Base-by-base conservation (phyloP, 1,140 invertebrate species). In the Papilio dardanus region DNA sequence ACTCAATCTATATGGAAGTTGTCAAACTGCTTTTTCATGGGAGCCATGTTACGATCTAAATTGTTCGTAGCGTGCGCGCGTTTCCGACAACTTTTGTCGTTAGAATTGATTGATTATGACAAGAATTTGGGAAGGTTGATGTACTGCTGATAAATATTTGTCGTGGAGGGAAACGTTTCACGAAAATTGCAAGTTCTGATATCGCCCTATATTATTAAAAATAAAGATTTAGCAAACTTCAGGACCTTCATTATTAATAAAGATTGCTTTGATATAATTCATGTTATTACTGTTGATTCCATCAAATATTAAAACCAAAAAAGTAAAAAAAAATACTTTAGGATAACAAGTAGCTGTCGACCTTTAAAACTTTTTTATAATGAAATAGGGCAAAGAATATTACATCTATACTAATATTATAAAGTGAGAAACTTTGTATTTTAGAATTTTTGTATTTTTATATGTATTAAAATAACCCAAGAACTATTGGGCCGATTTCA, bases 1-100 rank as follows among this genome's bases (percentile, higher is more conserved):
- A 58, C 28, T 73, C 71, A 73, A 35, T n/a, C 28, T 14, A 54
- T 73, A 33, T 73, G 71, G 46, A 73, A 73, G 42, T 73, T 73
- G 71, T 73, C 71, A 73, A 73, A 73, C 42, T 73, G 71, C 71
- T 54, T 73, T 73, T 73, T 73, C 71, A 73, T 73, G 28, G 71
- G 71, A 73, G 71, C 42, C 46, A 73, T 54, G 71, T 73, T 71
- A 71, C 69, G 69, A 71, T 73, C 71, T 73, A 73, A 73, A 73
- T 58, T 73, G 71, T 73, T 58, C 71, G 46, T 58, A 73, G 46
- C 30, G 46, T 69, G 67, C 42, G 42, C 71, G 24, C 71, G 46
- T 73, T 73, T 54, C 46, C 71, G 71, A 7, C 71, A 73, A 73
- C 42, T 73, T 73, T 73, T 58, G 71, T 73, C 71, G 71, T 73